Conservation (phyloP, 2,797 vertebrate genomes). For the Lagocephalus sceleratus region DNA sequence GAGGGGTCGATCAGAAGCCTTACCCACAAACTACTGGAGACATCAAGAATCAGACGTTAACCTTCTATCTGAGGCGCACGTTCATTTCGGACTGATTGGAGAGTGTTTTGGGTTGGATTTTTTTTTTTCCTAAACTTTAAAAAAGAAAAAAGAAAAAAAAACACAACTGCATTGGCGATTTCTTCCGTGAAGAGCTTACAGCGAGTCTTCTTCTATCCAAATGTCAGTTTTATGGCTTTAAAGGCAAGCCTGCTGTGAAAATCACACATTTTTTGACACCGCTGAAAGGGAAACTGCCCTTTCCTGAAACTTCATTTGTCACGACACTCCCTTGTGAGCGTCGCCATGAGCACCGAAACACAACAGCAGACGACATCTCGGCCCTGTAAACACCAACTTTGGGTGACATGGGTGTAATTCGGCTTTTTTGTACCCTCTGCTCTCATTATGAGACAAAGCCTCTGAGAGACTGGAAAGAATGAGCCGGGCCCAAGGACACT, state of each 20-base stretch:
- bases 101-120: not conserved
- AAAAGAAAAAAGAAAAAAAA: too few species aligned
- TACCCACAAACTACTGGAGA: constrained; percentile 67
- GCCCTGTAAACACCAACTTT: constrained; percentile 62
- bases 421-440: constrained; percentile 53
- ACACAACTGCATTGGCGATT: too few species aligned
- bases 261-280: constrained; percentile 27
- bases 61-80: constrained; percentile 50
- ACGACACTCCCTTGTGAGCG: constrained; percentile 29
- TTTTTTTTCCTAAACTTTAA: too few species aligned
- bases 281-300: constrained; percentile 28
- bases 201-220: too few species aligned
- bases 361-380: constrained; percentile 53
- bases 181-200: too few species aligned
- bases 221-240: constrained; percentile 17
- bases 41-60: constrained; percentile 65
- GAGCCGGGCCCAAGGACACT: constrained; percentile 86
- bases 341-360: constrained; percentile 53
- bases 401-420: constrained; percentile 71
- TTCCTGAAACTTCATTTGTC: constrained; percentile 35
- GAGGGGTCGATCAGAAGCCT: constrained; percentile 73
- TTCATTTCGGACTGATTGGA: constrained; percentile 51
- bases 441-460: constrained; percentile 73
- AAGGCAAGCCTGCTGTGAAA: constrained; percentile 33
- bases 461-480: constrained; percentile 81